Base-by-base conservation (phyloP, 2,113 vertebrate species). In the Oreochromis aureus region DNA sequence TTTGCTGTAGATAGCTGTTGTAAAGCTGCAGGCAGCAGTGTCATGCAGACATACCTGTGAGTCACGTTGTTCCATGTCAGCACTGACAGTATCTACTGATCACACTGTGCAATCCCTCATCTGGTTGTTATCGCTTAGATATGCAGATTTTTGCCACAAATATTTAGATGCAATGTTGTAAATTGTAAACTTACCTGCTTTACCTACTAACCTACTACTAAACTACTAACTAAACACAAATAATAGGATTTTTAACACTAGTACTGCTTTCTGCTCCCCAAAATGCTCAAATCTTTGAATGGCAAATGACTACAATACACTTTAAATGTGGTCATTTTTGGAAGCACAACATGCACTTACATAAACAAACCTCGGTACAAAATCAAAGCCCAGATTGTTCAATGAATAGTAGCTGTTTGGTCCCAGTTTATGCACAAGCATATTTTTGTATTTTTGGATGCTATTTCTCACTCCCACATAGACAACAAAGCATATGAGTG, bases 391-490 rank as follows among this genome's bases (percentile, higher is more conserved):
- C 5, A 13, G 30, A 41, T 16, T 16, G 32, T 34, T 53, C 59
- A 56, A 85, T 8, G 69, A 85, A 48, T 46, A 16, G 46, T 83
- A 71, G 46, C 27, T 27, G 83, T 90, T 78, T 78, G 73, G 46
- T 53, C 48, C 46, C 73, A 78, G 71, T 76, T 34, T 34, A 18
- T 53, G 73, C 46, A 78, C 73, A 78, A 78, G n/a, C 73, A 24
- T 7, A 4, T 83, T 90, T 69, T 69, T 12, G 56, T 81, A 63
- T 92, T 90, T 86, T 51, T 44, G 78, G 86, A 88, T 55, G 86
- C 48, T 19, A 11, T 88, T 79, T 86, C 87, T 86, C 84, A 82
- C 89, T 82, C 90, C 82, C 81, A 90, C 90, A 61, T 27, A 1
- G 56, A 91, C 79, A 87, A 89, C 82, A 87, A 87, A 78, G 73